Base-by-base conservation (phyloP, 2,113 vertebrate species). In the Serilophus lunatus region DNA sequence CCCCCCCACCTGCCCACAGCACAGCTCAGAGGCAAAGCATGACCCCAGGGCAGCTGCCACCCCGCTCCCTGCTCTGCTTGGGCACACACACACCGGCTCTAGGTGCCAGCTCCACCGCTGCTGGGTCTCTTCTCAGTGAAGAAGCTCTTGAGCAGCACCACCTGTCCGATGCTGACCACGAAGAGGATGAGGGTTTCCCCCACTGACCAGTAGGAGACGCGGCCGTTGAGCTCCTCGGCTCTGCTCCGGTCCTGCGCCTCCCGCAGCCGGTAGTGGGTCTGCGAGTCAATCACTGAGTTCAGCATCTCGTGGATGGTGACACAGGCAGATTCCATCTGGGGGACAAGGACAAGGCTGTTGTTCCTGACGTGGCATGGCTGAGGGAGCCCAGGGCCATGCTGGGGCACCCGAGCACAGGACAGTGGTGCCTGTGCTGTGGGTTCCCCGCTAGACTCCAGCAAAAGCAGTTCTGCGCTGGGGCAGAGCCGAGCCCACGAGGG, bases 111-210 rank as follows among this genome's bases (percentile, higher is more conserved):
- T 2, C 88, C 45, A 7, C 97, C 31, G 3, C 96, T 85, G 44
- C 90, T 13, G 2, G 97, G 79, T 84, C 97, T 98, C 88, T 98
- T 99, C 24, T 99, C 99, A 0, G 88, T 97, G 95, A 99, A 99
- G 97, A 99, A 99, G 96, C 98, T 99, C 77, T 95, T 98, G 12
- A 99, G 98, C 97, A 99, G 88, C 90, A 99, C 29, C 82, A 99
- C 98, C 88, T 99, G 99, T 86, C 99, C 98, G 7, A 99, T 35
- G 91, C 98, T 98, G 88, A 99, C 98, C 87, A 98, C 95, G 12
- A 99, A 98, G 65, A 99, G 97, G 89, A 99, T 97, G 9, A 98
- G 1, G 1, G 98, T 98, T 96, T 99, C 98, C 36, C 98, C 98
- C 0, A 98, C 44, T 0, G 99, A 99, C 99, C 99, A 99, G 94